Conservation (phyloP, 2,888 invertebrate genomes). For the Tridacna crocea region DNA sequence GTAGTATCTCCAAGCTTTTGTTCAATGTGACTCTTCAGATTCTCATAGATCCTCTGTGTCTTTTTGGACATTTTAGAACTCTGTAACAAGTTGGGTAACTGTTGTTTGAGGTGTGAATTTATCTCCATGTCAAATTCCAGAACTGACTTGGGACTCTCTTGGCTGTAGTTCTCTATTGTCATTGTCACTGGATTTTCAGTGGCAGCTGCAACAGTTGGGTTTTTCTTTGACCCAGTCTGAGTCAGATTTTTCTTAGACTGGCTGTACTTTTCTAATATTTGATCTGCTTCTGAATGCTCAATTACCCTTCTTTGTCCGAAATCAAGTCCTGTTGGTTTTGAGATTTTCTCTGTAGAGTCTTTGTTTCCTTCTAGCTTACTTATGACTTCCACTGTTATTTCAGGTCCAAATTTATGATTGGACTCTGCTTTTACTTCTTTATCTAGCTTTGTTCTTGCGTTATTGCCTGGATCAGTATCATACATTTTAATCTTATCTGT, state of each 20-base stretch:
- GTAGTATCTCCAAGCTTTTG: conserved; percentile 66
- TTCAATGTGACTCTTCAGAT: conserved; percentile 69
- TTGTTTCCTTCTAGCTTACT: neutral
- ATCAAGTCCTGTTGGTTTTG: conserved; percentile 24
- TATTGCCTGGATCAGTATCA: conserved; percentile 2
- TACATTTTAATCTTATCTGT: neutral
- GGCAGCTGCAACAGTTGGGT: conserved; percentile 73
- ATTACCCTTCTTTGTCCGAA: conserved; percentile 41
- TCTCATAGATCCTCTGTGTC: conserved; percentile 73
- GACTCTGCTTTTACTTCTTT: conserved; percentile 4
- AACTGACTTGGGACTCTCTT: conserved; percentile 53
- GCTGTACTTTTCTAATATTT: conserved; percentile 58
- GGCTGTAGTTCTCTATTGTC: conserved; percentile 32
- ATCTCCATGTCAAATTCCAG: conserved; percentile 54
- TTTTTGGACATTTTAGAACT: conserved; percentile 68
- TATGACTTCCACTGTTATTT: conserved; percentile 1
- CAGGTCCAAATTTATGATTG: conserved; percentile 18
- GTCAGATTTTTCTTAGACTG: conserved; percentile 47
- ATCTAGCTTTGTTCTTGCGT: neutral
- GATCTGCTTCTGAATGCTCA: conserved; percentile 58
- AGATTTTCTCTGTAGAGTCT: neutral
- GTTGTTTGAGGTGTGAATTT: conserved; percentile 49
- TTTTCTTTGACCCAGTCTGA: conserved; percentile 74
- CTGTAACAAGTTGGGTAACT: conserved; percentile 61
- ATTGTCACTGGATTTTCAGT: conserved; percentile 43